Base-by-base conservation (phyloP, 2,797 vertebrate genomes). In the Acipenser oxyrinchus region DNA sequence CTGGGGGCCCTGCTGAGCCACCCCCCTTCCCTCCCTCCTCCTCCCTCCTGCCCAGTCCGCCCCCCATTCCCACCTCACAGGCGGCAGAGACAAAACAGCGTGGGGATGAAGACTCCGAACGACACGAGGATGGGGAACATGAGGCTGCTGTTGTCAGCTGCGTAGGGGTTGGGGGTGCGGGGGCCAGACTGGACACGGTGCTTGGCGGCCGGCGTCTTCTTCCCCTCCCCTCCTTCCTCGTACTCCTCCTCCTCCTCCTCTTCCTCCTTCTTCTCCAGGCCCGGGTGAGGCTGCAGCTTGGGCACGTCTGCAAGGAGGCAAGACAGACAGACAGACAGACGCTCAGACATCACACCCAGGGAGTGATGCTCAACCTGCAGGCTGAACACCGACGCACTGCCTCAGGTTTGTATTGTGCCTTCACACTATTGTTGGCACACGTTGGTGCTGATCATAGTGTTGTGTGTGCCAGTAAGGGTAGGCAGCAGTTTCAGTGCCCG, bases 81-180 rank as follows among this genome's bases (percentile, higher is more conserved):
- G 73, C 95, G 92, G 81, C 97, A 99, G 83, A 99, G 95, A 90
- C 96, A 99, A 88, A 99, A 99, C 83, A 99, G 93, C 73, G 96
- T 99, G 73, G 97, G 97, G 84, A 99, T 99, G 90, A 99, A 99
- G 73, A 99, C 97, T 77, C 97, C 95, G 2, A 99, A 99, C 71
- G 96, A 95, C 89, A 99, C 95, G 49, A 99, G 84, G 78, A 98
- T 98, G 75, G 96, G 96, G 74, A 98, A 99, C 96, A 98, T 99
- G 78, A 98, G 90, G 92, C 97, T 99, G 93, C 96, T 98, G 91
- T 99, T 99, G 92, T 99, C 96, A 1, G 95, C 93, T 65, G 97
- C 95, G 52, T 99, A 98, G 1, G 96, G 97, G 83, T 97, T 98
- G 62, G 96, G 97, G 60, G 94, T 98, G 78, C 97, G 89, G 23